A percentile compares a stretch with the other conserved stretches of the same genome.
Evolutionary conservation across 2,113 vertebrate genomes (phyloP).

Genomic region (Steatornis caripensis): DNA sequence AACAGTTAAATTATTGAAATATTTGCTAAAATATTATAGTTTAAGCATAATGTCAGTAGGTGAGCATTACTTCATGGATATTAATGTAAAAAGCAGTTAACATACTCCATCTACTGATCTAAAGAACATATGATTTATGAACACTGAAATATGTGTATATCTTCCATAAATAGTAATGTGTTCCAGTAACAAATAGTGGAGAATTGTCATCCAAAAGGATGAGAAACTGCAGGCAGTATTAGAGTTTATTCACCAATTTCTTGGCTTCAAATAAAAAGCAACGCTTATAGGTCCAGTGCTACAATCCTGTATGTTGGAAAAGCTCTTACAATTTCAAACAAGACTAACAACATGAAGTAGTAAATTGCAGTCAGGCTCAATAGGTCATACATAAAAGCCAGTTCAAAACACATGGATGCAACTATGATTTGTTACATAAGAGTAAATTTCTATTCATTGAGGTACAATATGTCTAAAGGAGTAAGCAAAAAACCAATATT

Average conservation of each 20-base stretch:
- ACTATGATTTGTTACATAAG: not conserved
- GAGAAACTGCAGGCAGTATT: not conserved
- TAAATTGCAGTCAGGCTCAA: not conserved
- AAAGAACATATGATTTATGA: conserved; percentile 62
- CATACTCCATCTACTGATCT: conserved; percentile 50
- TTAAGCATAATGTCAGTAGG: not conserved
- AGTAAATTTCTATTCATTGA: not conserved
- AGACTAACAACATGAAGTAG: not conserved
- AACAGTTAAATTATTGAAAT: not conserved
- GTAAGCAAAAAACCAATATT: not conserved
- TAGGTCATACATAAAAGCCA: not conserved
- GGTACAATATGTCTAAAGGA: not conserved
- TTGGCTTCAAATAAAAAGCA: not conserved
- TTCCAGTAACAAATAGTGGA: conserved; percentile 32
- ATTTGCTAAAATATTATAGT: not conserved
- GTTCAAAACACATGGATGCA: not conserved
- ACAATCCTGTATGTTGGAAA: not conserved
- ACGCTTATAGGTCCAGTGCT: not conserved
- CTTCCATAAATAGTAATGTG: conserved; percentile 61
- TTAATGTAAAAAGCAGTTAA: conserved; percentile 61
- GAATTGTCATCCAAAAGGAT: not conserved
- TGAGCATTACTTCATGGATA: conserved; percentile 43
- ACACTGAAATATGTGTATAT: conserved; percentile 39
- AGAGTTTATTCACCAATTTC: not conserved
- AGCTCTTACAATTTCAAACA: not conserved